Evolutionary conservation across 2,113 vertebrate genomes (phyloP), one percentile per base, ranked within the genome.

Genomic region (Nothobranchius kuhntae): DNA sequence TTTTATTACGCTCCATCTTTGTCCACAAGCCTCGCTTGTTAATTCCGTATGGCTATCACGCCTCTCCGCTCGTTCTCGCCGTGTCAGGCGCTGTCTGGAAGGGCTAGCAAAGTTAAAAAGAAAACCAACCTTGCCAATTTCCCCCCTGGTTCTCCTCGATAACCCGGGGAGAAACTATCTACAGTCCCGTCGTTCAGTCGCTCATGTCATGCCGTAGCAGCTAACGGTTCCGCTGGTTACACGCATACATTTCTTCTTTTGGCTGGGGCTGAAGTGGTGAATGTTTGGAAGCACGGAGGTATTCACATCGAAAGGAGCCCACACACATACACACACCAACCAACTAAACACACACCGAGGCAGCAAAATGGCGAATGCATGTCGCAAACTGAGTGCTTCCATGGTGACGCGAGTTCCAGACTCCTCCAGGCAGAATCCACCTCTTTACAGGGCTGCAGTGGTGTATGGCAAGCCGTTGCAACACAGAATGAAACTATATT

Each of bases 341-440:
- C 58, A 24, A 60, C 38, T 35, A 71, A 6, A 67, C 73, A 80
- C 78, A 77, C 84, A 78, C 50, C 55, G 52, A 83, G 56, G 83
- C 75, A 80, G 79, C 89, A 93, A 94, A 94, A 94, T 93, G 93
- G 93, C 93, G 92, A 82, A 88, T 85, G 73, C 75, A 82, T 81
- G 88, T 92, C 82, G 90, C 91, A 92, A 92, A 93, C 91, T 21
- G 84, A 89, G 78, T 75, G 93, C 91, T 93, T 89, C 93, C 92
- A 94, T 94, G 93, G 92, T 81, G 91, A 94, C 92, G 83, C 80
- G 57, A 63, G 70, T 62, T 70, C 7, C 56, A 62, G 54, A 65
- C 77, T 62, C 46, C 64, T 77, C 69, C 65, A 71, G 71, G 68
- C 53, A 70, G 61, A 46, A 51, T 66, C 54, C 9, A 61, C 50